Base-by-base conservation (phyloP, 2,113 vertebrate species). In the Perca flavescens region DNA sequence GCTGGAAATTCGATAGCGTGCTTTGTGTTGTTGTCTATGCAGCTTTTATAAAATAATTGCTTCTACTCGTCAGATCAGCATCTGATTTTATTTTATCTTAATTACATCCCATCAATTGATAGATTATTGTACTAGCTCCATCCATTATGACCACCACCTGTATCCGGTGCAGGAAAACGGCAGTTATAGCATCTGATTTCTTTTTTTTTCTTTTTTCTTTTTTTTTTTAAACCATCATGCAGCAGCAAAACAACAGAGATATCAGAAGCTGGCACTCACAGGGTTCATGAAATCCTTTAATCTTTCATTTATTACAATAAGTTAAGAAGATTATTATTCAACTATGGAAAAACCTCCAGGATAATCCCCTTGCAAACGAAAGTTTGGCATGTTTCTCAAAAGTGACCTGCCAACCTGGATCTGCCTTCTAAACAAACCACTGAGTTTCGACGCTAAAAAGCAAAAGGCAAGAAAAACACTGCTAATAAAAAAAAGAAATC, bases 301-400 rank as follows among this genome's bases (percentile, higher is more conserved):
- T 94, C 92, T 95, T 90, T 88, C 67, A 88, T 95, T 95, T 94
- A 95, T 94, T 94, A 83, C 89, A 91, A 89, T 91, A 95, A 88
- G 65, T 94, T 92, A 93, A 94, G 89, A 75, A 85, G 94, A 95
- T 95, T 95, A 94, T 92, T 92, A 90, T 92, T 92, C 70, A 86
- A 91, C 90, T 91, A 91, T 91, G 91, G 90, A 94, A 94, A 93
- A 89, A 91, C 72, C 91, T 92, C 60, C 71, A 84, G 88, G 88
- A 88, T 94, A 94, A 95, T 94, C 92, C 88, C 74, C 69, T 85
- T 85, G 62, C 81, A 86, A 88, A 86, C 81, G 78, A 86, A 88
- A 83, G 69, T 5, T 83, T 88, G 89, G 89, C 91, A 86, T 82
- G 85, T 93, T 87, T 91, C 83, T 89, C 87, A 89, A 91, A 93